Evolutionary conservation across 2,888 invertebrate species (phyloP), one percentile per base, ranked within the genome.

Genomic region (Ennomos erosarius): DNA sequence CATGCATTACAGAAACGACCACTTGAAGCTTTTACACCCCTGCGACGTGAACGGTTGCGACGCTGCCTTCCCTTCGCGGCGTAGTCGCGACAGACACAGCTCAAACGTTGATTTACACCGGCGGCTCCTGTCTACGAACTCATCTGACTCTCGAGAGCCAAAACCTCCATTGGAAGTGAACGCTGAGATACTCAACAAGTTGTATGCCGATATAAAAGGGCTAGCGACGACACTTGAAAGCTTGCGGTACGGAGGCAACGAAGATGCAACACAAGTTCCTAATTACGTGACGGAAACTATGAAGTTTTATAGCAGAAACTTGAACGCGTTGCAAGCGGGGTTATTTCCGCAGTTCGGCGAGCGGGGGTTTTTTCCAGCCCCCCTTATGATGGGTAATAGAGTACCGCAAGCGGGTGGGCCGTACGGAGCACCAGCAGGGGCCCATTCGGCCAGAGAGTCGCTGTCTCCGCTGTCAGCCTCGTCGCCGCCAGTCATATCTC

Each of bases 41-140:
- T 98, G 98, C 88, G 97, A 96, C 71, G 96, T 98, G 37, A 97
- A 96, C 76, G 98, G 98, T 1, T 98, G 98, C 86, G 97, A 97
- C 82, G 98, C 98, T 8, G 96, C 97, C 8, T 98, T 98, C 84
- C 98, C 98, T 37, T 98, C 98, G 36, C 97, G 98, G 80, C 93
- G 92, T 84, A 94, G 93, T 89, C 93, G 92, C 79, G 94, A 89
- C 81, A 87, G 93, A 79, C 94, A 92, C 88, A 94, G 92, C 87
- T 94, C 93, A 72, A 94, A 91, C 82, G 93, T 93, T 68, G 89
- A 92, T 70, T 75, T 92, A 48, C 93, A 92, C 82, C 92, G 94
- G 77, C 93, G 91, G 55, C 70, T 92, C 56, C 67, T 92, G 44
- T 90, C 91, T n/a, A 92, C 92, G 5, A 81, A 82, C 42, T 85